Evolutionary conservation across 2,113 vertebrate genomes (phyloP).

Genomic region (Lepisosteus osseus): DNA sequence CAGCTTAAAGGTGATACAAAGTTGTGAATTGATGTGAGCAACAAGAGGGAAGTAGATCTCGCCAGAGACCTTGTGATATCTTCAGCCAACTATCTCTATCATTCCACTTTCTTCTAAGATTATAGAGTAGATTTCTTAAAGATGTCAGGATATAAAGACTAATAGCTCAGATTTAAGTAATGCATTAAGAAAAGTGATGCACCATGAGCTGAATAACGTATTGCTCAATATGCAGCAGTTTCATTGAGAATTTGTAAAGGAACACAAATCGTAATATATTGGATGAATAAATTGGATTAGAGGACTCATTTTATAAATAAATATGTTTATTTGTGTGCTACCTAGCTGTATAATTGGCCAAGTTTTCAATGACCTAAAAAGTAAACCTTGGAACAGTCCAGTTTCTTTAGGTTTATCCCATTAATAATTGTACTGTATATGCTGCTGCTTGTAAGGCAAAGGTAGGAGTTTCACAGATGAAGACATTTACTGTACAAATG

Average conservation of each 20-base stretch:
- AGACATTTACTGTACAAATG: not conserved
- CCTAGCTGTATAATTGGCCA: not conserved
- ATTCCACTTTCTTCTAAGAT: constrained; percentile 26
- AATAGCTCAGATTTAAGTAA: constrained; percentile 31
- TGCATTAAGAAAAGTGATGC: constrained; percentile 19
- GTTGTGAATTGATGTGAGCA: constrained; percentile 3
- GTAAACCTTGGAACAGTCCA: not conserved
- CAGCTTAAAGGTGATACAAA: constrained; percentile 1
- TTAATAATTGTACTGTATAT: not conserved
- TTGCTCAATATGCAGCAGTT: constrained; percentile 17
- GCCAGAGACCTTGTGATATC: constrained; percentile 12
- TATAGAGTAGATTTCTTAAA: constrained; percentile 25
- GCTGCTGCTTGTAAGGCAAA: not conserved
- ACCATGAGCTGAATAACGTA: constrained; percentile 19
- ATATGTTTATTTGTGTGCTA: no score
- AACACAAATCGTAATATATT: constrained; percentile 22
- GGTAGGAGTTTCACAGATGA: not conserved
- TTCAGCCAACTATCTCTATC: constrained; percentile 17
- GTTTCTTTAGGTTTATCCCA: not conserved
- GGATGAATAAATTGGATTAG: not conserved
- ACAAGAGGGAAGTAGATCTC: constrained; percentile 9
- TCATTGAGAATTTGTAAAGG: constrained; percentile 22
- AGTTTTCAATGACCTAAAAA: constrained; percentile 1
- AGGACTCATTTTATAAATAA: no score
- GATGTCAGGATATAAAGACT: constrained; percentile 27